Evolutionary conservation across 2,888 invertebrate species (phyloP).

Genomic region (Callosobruchus maculatus): DNA sequence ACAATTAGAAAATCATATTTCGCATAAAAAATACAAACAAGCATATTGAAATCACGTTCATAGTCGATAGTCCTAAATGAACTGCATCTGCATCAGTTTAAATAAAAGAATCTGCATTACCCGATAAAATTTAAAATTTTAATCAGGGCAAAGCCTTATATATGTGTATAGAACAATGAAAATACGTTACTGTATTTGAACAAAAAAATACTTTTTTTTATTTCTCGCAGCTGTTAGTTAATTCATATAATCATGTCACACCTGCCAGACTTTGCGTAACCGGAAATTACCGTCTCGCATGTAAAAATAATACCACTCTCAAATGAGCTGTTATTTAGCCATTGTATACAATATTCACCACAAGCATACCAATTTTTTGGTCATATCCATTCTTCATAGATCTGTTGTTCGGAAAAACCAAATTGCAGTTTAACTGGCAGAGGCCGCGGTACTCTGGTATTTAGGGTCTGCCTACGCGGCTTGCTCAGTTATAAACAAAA

Average conservation of each 20-base stretch:
- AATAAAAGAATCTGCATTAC: no score
- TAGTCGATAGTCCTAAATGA: no score
- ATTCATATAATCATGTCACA: neutral
- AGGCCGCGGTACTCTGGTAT: neutral
- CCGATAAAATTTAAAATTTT: no score
- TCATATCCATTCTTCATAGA: neutral
- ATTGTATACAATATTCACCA: neutral
- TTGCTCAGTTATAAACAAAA: no score
- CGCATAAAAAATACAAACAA: constrained; percentile 33
- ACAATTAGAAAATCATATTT: no score
- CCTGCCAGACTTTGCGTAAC: neutral
- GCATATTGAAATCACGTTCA: constrained; percentile 37
- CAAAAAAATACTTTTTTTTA: neutral
- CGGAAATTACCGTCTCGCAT: neutral
- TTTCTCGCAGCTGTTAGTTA: neutral
- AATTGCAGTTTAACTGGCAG: no score
- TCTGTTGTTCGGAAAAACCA: neutral
- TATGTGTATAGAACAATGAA: neutral
- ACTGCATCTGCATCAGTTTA: no score
- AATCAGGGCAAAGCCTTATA: neutral
- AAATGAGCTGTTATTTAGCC: neutral
- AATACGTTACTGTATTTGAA: constrained; percentile 5
- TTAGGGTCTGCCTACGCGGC: no score
- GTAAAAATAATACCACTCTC: neutral
- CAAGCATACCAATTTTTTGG: neutral